Evolutionary conservation across 2,888 invertebrate species (phyloP), one percentile per base, ranked within the genome.

Genomic region (Acleris laterana): DNA sequence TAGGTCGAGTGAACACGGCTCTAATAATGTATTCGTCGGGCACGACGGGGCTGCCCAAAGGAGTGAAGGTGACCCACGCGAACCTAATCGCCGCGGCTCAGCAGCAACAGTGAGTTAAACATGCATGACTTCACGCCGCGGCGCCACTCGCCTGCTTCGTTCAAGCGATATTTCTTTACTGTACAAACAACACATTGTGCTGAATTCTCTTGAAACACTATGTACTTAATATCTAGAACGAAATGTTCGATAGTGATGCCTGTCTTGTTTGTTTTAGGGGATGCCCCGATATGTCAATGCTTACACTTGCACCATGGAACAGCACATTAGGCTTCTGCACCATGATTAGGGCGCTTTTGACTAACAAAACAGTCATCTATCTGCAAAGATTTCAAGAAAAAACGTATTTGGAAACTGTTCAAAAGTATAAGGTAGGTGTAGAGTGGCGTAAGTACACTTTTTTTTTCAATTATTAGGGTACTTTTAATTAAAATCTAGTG

Each of bases 11-110:
- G 63, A 76, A 76, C 70, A 80, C 80, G n/a, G 81, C 79, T 51
- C 74, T 87, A 61, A 84, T 90, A 74, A 75, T 88, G 28, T 89
- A 89, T 72, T 88, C 89, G 32, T 90, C 90, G 25, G 90, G 89
- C 56, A 90, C 90, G 42, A 89, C 88, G 5, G 90, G 90, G 3
- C 71, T 79, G 44, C 83, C 89, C 7, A 88, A 89, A 79, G 90
- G 89, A 67, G 87, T 79, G 13, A 86, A 80, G 69, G 69, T 88
- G 70, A 83, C 83, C 63, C 85, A 89, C 73, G 76, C 76, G n/a
- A 85, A 84, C 78, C 77, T 88, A 70, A 84, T 88, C 55, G 77
- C 77, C 25, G 17, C 74, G 57, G 73, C 70, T 55, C 77, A 76
- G 52, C 83, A 83, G 74, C 74, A 79, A 55, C 55, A 71, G 88